phyloP scores from a whole-genome alignment of 2,113 vertebrate genomes.

The Mesitornis unicolor region DNA sequence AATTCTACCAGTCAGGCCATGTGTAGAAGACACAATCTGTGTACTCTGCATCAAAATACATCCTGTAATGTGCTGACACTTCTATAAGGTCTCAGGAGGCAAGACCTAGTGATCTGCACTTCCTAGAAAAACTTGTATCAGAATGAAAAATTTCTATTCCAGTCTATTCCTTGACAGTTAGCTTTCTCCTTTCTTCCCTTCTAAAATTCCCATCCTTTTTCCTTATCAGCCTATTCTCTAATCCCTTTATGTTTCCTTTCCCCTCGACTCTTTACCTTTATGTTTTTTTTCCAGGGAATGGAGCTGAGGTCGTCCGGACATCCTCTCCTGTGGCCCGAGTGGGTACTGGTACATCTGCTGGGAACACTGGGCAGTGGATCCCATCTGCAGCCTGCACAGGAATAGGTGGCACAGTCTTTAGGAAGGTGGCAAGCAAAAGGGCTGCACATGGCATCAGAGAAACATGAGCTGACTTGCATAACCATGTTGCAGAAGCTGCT shows the following conservation, averaged over 20 bases:
- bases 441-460: background rate
- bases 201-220: background rate
- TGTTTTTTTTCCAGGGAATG: background rate
- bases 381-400: background rate
- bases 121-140: background rate
- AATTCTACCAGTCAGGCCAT: background rate
- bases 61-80: background rate
- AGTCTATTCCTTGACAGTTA: background rate
- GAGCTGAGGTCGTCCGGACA: background rate
- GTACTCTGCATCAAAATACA: background rate
- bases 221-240: background rate
- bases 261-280: background rate
- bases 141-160: background rate
- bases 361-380: background rate
- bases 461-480: fast-evolving
- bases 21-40: background rate
- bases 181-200: background rate
- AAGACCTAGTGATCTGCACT: background rate
- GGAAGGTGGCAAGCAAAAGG: background rate
- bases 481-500: background rate
- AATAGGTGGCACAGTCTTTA: background rate
- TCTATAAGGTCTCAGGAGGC: background rate
- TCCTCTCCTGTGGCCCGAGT: background rate
- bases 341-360: background rate
- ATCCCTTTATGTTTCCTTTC: background rate